Evolutionary conservation across 2,113 vertebrate genomes (phyloP), one percentile per base, ranked within the genome.

Genomic region (Ceratotherium simum): DNA sequence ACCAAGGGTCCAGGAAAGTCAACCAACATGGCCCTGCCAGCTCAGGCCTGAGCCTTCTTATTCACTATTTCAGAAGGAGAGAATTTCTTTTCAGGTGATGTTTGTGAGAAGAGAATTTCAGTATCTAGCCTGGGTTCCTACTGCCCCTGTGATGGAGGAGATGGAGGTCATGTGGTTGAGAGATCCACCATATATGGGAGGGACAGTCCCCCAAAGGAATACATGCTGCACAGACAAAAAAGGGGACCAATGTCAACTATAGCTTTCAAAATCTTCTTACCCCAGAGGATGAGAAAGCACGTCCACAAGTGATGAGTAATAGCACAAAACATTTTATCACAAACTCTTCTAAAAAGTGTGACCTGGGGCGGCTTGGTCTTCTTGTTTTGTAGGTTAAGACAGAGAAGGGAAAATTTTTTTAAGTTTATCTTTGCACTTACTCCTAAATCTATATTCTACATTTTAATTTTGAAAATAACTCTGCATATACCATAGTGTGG

Each of bases 301-400:
- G 31, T 67, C 14, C 25, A 73, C 20, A 72, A 65, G 69, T n/a
- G 51, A 76, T 39, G 51, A 78, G 46, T 20, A 56, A 29, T 23
- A 78, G 8, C 23, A 17, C 1, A 65, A 10, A 79, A 81, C 33
- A 62, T n/a, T 81, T 92, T 67, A 36, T 70, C 70, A 51, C 33
- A 85, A 88, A 36, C 46, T 42, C 31, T 85, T 90, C 62, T 83
- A 91, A 64, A 73, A 82, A 54, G 12, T 42, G 25, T 29, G 27
- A 76, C 17, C 29, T 36, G 20, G 14, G 69, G 39, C 18, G 54
- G 82, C 21, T 56, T 21, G 25, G 36, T 67, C 31, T 31, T 88
- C 36, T 90, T 95, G n/a, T 78, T 88, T 58, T 89, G 31, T 42
- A 90, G 29, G 29, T 78, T 81, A 91, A 87, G 46, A 62, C 25